These are phyloP conservation scores for Nilaparvata lugens DNA, from an alignment of 1,140 invertebrate genomes.

Conservation along the genomic window DNA sequence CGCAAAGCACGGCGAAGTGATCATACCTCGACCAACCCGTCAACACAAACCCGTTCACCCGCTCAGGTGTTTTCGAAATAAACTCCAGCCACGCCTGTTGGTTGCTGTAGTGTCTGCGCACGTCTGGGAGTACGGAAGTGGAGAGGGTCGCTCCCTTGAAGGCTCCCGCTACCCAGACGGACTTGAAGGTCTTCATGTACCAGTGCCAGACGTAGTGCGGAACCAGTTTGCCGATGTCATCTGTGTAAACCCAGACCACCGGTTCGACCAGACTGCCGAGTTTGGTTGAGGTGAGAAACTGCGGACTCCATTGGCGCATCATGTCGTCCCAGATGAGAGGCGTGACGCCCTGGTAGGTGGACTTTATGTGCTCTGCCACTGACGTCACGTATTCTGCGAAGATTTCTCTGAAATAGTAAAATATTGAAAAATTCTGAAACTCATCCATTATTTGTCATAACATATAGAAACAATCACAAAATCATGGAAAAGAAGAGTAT, in stretches of 20 bases:
- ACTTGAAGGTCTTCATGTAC: slow-evolving; percentile 39
- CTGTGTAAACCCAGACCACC: slow-evolving; percentile 38
- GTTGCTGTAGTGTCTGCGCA: slow-evolving; percentile 21
- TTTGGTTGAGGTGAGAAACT: slow-evolving; percentile 37
- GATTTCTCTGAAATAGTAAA: slow-evolving; percentile 12
- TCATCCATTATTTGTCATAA: no score
- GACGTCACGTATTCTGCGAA: slow-evolving; percentile 14
- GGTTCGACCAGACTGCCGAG: slow-evolving; percentile 42
- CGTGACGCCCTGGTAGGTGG: slow-evolving; percentile 27
- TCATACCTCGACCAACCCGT: slow-evolving; percentile 43
- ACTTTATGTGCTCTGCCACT: slow-evolving; percentile 26
- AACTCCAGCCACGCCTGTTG: slow-evolving; percentile 23
- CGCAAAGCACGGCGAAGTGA: slow-evolving; percentile 56
- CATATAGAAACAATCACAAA: no score
- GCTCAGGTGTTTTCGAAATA: slow-evolving; percentile 8
- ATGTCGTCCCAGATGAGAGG: slow-evolving; percentile 59
- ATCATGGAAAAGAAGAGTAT: no score
- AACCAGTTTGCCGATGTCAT: slow-evolving; percentile 12
- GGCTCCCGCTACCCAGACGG: slow-evolving; percentile 52
- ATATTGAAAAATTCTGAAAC: no score
- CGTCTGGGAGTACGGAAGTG: slow-evolving; percentile 41
- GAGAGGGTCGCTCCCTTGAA: slow-evolving; percentile 50
- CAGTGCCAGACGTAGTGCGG: slow-evolving; percentile 13
- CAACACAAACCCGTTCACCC: slow-evolving; percentile 19
- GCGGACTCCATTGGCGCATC: slow-evolving; percentile 40